Evolutionary conservation across 2,797 vertebrate species (phyloP).

Genomic region (Myotis myotis): DNA sequence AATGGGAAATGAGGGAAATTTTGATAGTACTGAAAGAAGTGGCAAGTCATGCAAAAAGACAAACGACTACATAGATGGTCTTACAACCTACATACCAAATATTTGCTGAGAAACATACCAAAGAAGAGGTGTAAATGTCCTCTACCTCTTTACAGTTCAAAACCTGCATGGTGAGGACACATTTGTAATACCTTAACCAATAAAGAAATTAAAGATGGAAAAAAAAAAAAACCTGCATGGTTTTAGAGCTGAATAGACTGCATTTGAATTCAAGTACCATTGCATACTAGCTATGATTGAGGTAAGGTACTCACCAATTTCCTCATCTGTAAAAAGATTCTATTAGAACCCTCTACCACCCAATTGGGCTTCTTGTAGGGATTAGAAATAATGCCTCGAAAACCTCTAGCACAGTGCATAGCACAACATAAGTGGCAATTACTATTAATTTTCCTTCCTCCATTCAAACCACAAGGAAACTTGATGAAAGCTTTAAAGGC

Average conservation of each 20-base stretch:
- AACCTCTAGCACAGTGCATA: not conserved
- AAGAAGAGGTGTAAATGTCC: not conserved
- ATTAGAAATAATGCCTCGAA: slow-evolving; percentile 34
- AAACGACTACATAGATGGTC: not conserved
- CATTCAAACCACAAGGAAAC: not conserved
- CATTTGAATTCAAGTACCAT: slow-evolving; percentile 13
- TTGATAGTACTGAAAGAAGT: not conserved
- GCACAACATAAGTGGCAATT: not conserved
- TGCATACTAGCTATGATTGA: not conserved
- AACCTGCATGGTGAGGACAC: not conserved
- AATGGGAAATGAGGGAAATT: not conserved
- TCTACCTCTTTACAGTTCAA: not conserved
- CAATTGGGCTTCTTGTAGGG: not conserved
- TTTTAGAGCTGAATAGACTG: not conserved
- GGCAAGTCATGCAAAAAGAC: not conserved
- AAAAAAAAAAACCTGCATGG: not conserved
- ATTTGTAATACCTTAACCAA: no score
- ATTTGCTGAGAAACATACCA: not conserved
- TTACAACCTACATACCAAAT: not conserved
- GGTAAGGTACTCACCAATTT: not conserved
- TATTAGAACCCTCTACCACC: not conserved
- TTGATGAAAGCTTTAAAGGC: not conserved
- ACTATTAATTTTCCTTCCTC: not conserved
- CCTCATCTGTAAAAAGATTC: not conserved
- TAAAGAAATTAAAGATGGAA: no score